A percentile compares a stretch with the other conserved stretches of the same genome.
phyloP scores from a whole-genome alignment of 2,888 invertebrate species.

The Hofmannophila pseudospretella region DNA sequence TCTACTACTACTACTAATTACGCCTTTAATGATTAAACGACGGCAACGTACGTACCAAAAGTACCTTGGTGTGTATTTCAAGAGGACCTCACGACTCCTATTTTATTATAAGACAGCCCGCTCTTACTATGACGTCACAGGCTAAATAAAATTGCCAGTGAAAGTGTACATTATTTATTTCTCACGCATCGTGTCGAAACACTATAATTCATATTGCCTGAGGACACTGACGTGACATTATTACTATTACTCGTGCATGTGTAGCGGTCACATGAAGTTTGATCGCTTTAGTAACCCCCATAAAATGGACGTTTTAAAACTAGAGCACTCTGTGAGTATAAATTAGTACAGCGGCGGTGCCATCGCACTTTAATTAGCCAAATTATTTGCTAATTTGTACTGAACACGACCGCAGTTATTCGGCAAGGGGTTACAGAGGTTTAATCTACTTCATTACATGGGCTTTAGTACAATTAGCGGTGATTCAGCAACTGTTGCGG shows the following conservation, averaged over 20 bases:
- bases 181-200: slow-evolving; percentile 35
- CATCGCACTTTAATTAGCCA: slow-evolving; percentile 55
- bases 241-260: slow-evolving; percentile 17
- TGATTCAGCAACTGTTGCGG: slow-evolving; percentile 32
- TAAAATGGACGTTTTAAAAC: slow-evolving; percentile 22
- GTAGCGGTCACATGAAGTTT: background rate
- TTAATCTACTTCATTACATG: slow-evolving; percentile 59
- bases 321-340: slow-evolving; percentile 20
- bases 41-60: too few species aligned
- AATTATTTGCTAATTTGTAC: slow-evolving; percentile 68
- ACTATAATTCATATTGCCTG: slow-evolving; percentile 42
- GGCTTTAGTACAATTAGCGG: slow-evolving; percentile 53
- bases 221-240: slow-evolving; percentile 40
- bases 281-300: slow-evolving; percentile 32
- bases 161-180: slow-evolving; percentile 7
- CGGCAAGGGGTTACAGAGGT: slow-evolving; percentile 40
- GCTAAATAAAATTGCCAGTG: background rate
- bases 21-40: too few species aligned
- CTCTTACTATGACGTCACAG: background rate
- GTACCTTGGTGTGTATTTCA: too few species aligned
- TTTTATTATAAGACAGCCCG: too few species aligned
- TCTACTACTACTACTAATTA: too few species aligned
- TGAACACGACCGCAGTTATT: slow-evolving; percentile 46
- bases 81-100: too few species aligned
- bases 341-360: slow-evolving; percentile 35